phyloP scores from a whole-genome alignment of 2,888 invertebrate genomes.

The Eucera pruinosa region DNA sequence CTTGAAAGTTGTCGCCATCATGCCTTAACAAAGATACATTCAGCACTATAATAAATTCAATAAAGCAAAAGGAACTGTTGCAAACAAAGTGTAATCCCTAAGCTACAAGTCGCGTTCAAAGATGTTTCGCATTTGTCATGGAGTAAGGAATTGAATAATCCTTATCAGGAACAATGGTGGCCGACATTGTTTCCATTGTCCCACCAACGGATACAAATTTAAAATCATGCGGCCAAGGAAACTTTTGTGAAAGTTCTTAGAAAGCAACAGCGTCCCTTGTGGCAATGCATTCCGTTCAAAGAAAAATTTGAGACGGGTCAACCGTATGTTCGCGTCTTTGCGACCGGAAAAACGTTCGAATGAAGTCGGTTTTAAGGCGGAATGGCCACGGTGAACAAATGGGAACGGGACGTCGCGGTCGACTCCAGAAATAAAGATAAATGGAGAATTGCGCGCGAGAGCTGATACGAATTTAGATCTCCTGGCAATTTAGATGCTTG shows the following conservation, averaged over 20 bases:
- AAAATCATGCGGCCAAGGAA: slow-evolving; percentile 7
- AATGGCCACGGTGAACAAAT: background rate
- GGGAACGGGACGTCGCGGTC: background rate
- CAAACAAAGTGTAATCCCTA: slow-evolving; percentile 9
- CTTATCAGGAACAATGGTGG: slow-evolving; percentile 55
- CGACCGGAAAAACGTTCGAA: background rate
- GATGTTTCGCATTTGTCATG: slow-evolving; percentile 1
- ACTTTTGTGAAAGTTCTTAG: background rate
- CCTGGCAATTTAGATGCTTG: background rate
- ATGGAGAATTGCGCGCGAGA: background rate
- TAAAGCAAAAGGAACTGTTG: slow-evolving; percentile 53
- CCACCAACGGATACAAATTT: slow-evolving; percentile 23
- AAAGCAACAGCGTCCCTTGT: background rate
- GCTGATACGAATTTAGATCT: slow-evolving; percentile 20
- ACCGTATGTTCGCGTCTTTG: background rate
- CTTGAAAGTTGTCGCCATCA: no score
- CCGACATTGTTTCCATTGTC: slow-evolving; percentile 50
- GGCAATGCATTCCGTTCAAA: slow-evolving; percentile 5
- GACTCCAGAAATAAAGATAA: slow-evolving; percentile 22
- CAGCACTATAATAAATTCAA: slow-evolving; percentile 75
- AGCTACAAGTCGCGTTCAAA: background rate
- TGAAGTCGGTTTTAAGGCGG: slow-evolving; percentile 8
- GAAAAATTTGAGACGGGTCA: slow-evolving; percentile 7
- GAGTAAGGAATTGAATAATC: slow-evolving; percentile 68
- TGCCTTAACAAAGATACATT: no score